Evolutionary conservation across 1,140 invertebrate genomes (phyloP).

Genomic region (Bombus difficillimus): DNA sequence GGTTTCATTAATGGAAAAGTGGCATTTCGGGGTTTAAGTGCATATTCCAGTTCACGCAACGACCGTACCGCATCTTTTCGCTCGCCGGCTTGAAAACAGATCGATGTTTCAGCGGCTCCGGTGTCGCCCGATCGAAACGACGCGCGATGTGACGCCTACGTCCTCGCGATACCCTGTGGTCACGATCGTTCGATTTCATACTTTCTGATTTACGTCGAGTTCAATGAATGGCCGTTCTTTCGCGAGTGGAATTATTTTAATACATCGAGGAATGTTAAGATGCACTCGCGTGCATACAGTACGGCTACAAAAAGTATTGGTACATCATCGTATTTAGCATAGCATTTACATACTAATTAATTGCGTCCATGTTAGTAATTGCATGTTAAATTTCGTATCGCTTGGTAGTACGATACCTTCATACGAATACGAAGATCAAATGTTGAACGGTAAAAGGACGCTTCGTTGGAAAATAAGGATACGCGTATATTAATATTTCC

Average conservation of each 20-base stretch:
- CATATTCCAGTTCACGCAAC: constrained; percentile 74
- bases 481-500: too few species aligned
- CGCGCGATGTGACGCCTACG: background rate
- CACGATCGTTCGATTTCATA: background rate
- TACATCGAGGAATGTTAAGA: too few species aligned
- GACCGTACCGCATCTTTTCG: constrained; percentile 56
- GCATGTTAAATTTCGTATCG: too few species aligned
- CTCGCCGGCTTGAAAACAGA: constrained; percentile 44
- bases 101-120: constrained; percentile 18
- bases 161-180: background rate
- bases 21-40: constrained; percentile 80
- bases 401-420: too few species aligned
- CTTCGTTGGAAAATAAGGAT: too few species aligned
- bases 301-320: too few species aligned
- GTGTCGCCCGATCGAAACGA: background rate
- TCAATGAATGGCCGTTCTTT: background rate
- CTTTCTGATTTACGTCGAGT: background rate
- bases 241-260: background rate
- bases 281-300: too few species aligned
- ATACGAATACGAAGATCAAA: too few species aligned
- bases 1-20: constrained; percentile 79
- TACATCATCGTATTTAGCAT: too few species aligned
- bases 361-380: too few species aligned
- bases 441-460: too few species aligned
- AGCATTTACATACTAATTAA: too few species aligned